Conservation (phyloP, 2,113 vertebrate genomes). For the Eulemur macaco region DNA sequence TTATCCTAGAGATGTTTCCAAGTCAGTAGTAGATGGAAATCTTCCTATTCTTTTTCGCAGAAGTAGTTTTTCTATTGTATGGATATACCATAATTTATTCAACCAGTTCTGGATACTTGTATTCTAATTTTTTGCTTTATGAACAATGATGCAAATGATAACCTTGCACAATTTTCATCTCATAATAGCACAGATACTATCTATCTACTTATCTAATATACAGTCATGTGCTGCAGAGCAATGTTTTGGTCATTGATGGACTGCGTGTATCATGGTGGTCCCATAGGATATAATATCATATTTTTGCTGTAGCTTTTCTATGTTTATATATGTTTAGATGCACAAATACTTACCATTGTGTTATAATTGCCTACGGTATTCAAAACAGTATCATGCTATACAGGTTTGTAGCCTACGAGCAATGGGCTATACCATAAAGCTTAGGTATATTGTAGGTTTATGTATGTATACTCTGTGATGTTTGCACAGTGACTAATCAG, state of each 20-base stretch:
- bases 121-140: neutral
- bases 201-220: neutral
- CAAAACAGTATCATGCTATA: neutral
- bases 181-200: neutral
- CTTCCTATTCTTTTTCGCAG: neutral
- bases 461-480: neutral
- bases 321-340: neutral
- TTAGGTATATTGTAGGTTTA: neutral
- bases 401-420: neutral
- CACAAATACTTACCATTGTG: neutral
- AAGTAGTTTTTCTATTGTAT: neutral
- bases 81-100: neutral
- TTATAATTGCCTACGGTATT: neutral
- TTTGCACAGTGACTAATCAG: neutral
- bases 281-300: neutral
- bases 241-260: neutral
- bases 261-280: neutral
- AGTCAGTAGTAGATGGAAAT: neutral
- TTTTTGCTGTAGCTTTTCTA: neutral
- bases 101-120: neutral
- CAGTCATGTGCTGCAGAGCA: neutral
- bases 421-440: neutral
- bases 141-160: neutral
- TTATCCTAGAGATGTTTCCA: neutral
- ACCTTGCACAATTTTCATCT: neutral